Percentiles rank a stretch among this genome's conserved stretches.
Evolutionary conservation across 1,140 invertebrate genomes (phyloP).

Genomic region (Zaprionus kolodkinae): DNA sequence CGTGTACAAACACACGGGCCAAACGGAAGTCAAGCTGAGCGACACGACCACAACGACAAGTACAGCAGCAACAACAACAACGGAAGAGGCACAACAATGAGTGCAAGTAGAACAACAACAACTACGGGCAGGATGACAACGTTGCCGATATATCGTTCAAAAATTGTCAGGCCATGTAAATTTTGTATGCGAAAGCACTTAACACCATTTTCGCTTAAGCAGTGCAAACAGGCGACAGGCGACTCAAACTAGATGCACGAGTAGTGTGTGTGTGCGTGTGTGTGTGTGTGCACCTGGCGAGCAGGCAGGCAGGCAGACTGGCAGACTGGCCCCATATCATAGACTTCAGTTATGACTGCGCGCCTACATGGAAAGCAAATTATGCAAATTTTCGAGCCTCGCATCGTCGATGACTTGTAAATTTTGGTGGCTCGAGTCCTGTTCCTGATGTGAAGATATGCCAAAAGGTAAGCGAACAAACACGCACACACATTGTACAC

Average conservation of each 20-base stretch:
- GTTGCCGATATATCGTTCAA: conserved; percentile 71
- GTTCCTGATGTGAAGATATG: conserved; percentile 70
- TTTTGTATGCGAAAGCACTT: conserved; percentile 82
- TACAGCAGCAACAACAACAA: conserved; percentile 40
- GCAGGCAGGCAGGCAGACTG: conserved; percentile 19
- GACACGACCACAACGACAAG: conserved; percentile 69
- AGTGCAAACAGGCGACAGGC: conserved; percentile 59
- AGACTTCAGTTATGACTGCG: conserved; percentile 64
- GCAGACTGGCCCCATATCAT: conserved; percentile 53
- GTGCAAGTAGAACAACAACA: conserved; percentile 26
- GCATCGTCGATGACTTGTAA: conserved; percentile 78
- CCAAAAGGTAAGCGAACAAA: conserved; percentile 44
- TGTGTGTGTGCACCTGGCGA: background rate
- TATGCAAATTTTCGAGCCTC: conserved; percentile 74
- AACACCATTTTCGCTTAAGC: conserved; percentile 80
- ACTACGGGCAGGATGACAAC: conserved; percentile 43
- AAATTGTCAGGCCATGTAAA: conserved; percentile 77
- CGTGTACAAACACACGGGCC: conserved; percentile 68
- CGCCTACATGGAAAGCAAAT: conserved; percentile 73
- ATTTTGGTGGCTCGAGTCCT: conserved; percentile 57
- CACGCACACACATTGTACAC: conserved; percentile 21
- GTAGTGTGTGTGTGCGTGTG: conserved; percentile 21
- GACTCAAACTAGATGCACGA: conserved; percentile 41
- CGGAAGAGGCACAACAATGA: conserved; percentile 13
- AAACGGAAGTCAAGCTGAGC: conserved; percentile 75